phyloP scores from a whole-genome alignment of 2,888 invertebrate genomes.

The Phaonia tiefii region DNA sequence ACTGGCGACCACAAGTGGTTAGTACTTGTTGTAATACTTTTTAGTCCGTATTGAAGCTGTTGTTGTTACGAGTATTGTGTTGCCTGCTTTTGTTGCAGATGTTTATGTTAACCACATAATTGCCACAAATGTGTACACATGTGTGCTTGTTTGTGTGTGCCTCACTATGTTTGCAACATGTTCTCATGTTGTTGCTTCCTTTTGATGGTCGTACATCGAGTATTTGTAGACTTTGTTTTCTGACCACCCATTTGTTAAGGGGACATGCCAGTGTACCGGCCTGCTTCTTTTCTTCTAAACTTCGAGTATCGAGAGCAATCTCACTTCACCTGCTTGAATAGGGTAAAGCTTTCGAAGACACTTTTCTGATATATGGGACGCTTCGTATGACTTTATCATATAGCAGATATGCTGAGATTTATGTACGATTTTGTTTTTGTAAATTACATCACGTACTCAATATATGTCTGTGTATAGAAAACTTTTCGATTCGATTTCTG shows the following conservation, averaged over 20 bases:
- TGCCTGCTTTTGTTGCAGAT: slow-evolving; percentile 41
- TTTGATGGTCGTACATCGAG: neutral
- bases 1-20: slow-evolving; percentile 62
- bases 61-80: slow-evolving; percentile 34
- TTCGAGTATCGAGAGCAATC: neutral
- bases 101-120: slow-evolving; percentile 65
- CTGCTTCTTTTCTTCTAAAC: neutral
- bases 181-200: slow-evolving; percentile 23
- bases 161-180: slow-evolving; percentile 14
- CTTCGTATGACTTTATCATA: neutral
- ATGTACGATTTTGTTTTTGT: slow-evolving; percentile 47
- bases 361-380: slow-evolving; percentile 10
- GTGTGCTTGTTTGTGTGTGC: neutral
- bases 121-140: slow-evolving; percentile 25
- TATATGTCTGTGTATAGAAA: slow-evolving; percentile 46
- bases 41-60: neutral
- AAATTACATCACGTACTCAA: slow-evolving; percentile 60
- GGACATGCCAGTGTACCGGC: neutral
- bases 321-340: slow-evolving; percentile 39
- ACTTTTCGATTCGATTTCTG: neutral
- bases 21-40: slow-evolving; percentile 12
- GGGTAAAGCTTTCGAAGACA: slow-evolving; percentile 3
- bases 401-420: slow-evolving; percentile 25
- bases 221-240: slow-evolving; percentile 20
- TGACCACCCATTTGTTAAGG: slow-evolving; percentile 10